These are phyloP conservation scores for Agrochola lychnidis DNA, from an alignment of 2,888 invertebrate genomes.

Conservation along the genomic window DNA sequence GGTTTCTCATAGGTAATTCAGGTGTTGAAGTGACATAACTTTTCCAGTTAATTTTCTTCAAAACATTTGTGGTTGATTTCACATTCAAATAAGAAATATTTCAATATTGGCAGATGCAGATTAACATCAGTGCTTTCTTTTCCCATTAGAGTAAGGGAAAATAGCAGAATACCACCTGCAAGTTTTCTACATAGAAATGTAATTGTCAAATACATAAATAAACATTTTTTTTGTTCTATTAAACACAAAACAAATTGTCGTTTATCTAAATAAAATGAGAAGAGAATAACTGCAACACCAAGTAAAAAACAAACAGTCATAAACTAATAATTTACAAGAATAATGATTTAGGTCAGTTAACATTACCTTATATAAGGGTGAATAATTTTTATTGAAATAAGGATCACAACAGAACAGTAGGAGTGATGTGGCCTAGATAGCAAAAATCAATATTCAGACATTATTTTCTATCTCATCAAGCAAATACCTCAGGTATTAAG, in stretches of 20 bases:
- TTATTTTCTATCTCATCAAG: not conserved
- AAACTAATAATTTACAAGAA: not conserved
- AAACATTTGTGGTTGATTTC: not conserved
- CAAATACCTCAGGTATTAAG: not conserved
- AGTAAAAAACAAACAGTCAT: not conserved
- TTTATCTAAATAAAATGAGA: not conserved
- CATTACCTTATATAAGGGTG: not conserved
- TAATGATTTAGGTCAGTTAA: not conserved
- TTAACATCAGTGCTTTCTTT: not conserved
- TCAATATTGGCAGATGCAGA: not conserved
- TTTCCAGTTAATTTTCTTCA: not conserved
- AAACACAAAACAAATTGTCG: not conserved
- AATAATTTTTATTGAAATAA: not conserved
- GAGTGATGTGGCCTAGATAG: slow-evolving; percentile 46
- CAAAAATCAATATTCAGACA: slow-evolving; percentile 34
- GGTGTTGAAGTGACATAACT: slow-evolving; percentile 1
- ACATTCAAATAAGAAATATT: not conserved
- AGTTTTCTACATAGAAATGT: too few species aligned
- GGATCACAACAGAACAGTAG: not conserved
- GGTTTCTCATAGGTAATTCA: not conserved
- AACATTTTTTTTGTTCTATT: not conserved
- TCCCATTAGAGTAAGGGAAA: not conserved
- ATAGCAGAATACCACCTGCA: not conserved
- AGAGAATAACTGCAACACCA: not conserved
- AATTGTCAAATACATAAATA: not conserved